Percentiles rank a stretch among this genome's conserved stretches.
phyloP scores from a whole-genome alignment of 1,140 invertebrate species.

The Alviniconcha marisindica region DNA sequence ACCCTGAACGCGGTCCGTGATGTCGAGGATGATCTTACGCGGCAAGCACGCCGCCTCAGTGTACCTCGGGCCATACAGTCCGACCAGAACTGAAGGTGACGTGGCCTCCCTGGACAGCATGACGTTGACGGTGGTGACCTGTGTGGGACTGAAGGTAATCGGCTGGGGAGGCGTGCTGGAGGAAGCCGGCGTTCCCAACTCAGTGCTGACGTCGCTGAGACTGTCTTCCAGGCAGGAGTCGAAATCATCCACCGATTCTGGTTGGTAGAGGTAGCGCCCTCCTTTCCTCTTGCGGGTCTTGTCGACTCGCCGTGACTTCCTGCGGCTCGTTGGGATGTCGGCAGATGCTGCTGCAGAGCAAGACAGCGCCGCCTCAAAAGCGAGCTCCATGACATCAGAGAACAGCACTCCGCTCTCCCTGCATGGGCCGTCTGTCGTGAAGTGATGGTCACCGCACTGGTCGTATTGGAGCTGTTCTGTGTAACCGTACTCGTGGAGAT shows the following conservation, averaged over 20 bases:
- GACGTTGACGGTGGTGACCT: neutral
- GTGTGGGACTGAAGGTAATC: neutral
- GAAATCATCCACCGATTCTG: neutral
- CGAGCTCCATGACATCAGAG: neutral
- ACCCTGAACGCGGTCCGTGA: neutral
- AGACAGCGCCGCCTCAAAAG: neutral
- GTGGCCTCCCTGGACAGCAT: neutral
- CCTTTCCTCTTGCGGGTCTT: neutral
- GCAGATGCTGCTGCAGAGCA: neutral
- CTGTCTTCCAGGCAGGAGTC: conserved; percentile 13
- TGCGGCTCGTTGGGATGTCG: neutral
- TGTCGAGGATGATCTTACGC: conserved; percentile 18
- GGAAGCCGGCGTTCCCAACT: too few species aligned
- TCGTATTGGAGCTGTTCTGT: neutral
- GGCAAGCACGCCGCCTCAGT: neutral
- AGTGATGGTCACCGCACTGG: neutral
- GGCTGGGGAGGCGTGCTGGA: neutral
- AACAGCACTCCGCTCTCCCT: neutral
- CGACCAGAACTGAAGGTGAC: neutral
- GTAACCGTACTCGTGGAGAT: neutral
- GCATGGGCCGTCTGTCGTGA: neutral
- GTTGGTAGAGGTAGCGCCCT: neutral
- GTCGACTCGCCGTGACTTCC: neutral
- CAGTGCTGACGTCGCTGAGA: neutral
- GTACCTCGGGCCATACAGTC: neutral